Evolutionary conservation across 2,797 vertebrate species (phyloP).

Genomic region (Enteromius fasciolatus): DNA sequence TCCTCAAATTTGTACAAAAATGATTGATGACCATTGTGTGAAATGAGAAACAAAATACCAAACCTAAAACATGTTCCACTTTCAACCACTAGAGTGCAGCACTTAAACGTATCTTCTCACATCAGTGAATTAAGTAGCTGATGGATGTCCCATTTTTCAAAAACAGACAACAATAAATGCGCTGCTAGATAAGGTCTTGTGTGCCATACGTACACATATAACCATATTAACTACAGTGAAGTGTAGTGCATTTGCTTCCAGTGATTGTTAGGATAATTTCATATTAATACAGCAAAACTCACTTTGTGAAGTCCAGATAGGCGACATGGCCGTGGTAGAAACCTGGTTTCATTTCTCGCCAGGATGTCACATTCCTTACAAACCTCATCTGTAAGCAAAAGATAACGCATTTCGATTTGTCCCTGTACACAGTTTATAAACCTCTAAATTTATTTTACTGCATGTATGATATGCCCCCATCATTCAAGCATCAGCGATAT

Average conservation of each 20-base stretch:
- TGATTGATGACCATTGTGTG: neutral
- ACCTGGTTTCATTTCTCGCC: conserved; percentile 95
- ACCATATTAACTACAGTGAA: neutral
- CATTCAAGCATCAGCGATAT: conserved; percentile 26
- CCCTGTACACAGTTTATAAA: neutral
- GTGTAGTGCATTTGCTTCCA: neutral
- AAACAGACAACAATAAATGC: neutral
- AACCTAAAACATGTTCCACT: neutral
- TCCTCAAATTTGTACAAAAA: neutral
- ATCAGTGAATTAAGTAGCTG: neutral
- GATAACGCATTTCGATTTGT: conserved; percentile 17
- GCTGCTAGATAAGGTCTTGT: neutral
- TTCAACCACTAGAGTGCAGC: conserved; percentile 59
- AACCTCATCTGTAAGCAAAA: conserved; percentile 86
- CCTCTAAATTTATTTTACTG: neutral
- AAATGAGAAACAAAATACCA: neutral
- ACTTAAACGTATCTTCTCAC: neutral
- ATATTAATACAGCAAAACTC: conserved; percentile 60
- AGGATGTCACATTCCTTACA: conserved; percentile 93
- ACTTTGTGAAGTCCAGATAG: conserved; percentile 96
- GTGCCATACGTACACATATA: neutral
- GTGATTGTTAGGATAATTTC: neutral
- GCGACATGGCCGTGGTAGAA: conserved; percentile 97
- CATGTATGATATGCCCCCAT: conserved; percentile 6
- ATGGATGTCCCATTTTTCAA: neutral